phyloP scores from a whole-genome alignment of 2,113 vertebrate genomes.

The Parus major region DNA sequence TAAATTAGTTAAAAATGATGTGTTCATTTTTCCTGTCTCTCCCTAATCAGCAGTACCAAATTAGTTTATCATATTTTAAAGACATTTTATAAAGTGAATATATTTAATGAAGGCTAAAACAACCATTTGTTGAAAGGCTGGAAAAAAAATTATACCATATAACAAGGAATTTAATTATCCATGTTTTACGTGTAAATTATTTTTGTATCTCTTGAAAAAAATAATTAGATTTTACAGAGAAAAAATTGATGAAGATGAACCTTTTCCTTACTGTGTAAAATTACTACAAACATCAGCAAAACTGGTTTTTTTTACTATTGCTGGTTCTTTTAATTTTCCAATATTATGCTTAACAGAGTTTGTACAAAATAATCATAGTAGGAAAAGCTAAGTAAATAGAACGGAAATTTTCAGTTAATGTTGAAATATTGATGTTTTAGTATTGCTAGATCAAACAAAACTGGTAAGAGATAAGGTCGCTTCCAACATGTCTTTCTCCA shows the following conservation, averaged over 20 bases:
- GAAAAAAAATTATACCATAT: background rate
- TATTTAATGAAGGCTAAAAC: background rate
- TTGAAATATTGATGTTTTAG: background rate
- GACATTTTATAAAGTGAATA: background rate
- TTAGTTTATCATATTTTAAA: background rate
- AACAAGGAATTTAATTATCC: background rate
- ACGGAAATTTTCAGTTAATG: background rate
- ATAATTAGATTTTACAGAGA: background rate
- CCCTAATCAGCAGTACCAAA: background rate
- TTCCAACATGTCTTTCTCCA: background rate
- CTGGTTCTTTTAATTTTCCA: background rate
- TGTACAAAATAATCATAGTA: background rate
- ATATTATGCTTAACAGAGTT: background rate
- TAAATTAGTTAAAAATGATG: background rate
- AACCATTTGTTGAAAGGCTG: background rate
- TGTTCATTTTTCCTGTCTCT: background rate
- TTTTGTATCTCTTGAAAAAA: background rate
- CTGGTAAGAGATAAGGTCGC: background rate
- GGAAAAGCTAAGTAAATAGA: background rate
- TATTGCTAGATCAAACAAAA: background rate
- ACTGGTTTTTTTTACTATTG: fast-evolving
- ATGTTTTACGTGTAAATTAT: background rate
- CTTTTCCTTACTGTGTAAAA: background rate
- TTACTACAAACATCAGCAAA: background rate
- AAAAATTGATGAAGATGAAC: background rate